A percentile compares a stretch with the other conserved stretches of the same genome.
These are phyloP conservation scores for Campylomormyrus numenius DNA, from an alignment of 2,113 vertebrate genomes.

Conservation along the genomic window DNA sequence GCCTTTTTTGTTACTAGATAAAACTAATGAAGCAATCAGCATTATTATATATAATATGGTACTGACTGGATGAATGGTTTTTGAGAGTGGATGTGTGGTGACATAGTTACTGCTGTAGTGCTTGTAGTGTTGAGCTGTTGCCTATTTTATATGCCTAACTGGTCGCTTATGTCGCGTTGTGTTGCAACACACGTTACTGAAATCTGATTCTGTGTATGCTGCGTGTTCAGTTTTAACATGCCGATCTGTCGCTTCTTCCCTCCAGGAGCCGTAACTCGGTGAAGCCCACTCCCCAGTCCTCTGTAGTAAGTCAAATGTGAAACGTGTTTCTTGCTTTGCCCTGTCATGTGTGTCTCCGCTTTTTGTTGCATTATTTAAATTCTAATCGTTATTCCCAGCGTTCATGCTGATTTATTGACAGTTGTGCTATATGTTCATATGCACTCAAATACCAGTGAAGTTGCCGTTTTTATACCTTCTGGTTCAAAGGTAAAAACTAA, in stretches of 20 bases:
- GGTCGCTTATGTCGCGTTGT: neutral
- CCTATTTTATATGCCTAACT: neutral
- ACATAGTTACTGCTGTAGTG: neutral
- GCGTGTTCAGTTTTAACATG: neutral
- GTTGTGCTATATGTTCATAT: neutral
- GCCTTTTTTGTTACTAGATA: neutral
- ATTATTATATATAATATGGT: neutral
- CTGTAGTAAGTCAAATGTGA: slow-evolving; percentile 63
- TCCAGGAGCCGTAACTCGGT: slow-evolving; percentile 67
- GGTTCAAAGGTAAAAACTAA: neutral
- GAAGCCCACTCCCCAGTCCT: slow-evolving; percentile 69
- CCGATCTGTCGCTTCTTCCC: slow-evolving; percentile 6
- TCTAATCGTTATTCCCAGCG: neutral
- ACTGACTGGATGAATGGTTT: neutral
- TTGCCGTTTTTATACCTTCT: neutral
- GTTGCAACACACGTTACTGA: neutral
- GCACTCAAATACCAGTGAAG: neutral
- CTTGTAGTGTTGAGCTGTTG: neutral
- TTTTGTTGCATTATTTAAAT: neutral
- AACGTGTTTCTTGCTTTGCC: neutral
- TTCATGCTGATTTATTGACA: neutral
- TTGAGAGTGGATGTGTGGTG: neutral
- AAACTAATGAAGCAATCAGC: neutral
- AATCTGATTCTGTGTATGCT: neutral
- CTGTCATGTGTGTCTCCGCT: neutral